phyloP scores from a whole-genome alignment of 2,113 vertebrate species.

The Microcebus lehilahytsara region DNA sequence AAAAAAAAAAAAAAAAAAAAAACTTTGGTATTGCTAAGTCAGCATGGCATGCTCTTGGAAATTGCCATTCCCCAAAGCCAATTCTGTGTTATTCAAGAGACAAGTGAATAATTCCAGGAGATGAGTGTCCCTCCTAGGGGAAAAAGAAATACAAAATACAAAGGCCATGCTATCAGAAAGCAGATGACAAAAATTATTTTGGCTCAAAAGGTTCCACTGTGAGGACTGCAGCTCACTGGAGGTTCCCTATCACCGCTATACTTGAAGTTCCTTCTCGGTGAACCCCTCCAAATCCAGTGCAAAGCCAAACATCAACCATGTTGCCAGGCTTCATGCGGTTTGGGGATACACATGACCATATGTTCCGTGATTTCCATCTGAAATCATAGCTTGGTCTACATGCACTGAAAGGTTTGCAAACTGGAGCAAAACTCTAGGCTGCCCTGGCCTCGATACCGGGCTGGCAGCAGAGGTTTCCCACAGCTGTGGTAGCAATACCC shows the following conservation, averaged over 20 bases:
- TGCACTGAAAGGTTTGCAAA: background rate
- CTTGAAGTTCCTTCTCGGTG: too few relatives aligned
- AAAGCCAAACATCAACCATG: background rate
- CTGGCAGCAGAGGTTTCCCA: background rate
- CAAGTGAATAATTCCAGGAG: background rate
- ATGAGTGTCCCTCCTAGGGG: background rate
- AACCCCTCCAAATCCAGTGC: background rate
- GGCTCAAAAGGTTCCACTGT: background rate
- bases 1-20: background rate
- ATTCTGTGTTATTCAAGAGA: background rate
- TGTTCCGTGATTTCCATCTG: background rate
- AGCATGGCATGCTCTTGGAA: background rate
- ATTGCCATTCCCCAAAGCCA: background rate
- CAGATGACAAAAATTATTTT: background rate
- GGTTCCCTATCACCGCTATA: accelerated
- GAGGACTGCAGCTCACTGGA: background rate
- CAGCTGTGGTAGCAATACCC: background rate
- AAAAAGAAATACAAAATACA: background rate
- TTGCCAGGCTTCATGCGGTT: background rate
- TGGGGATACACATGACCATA: background rate
- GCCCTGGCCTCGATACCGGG: background rate
- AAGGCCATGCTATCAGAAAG: background rate
- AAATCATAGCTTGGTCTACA: background rate
- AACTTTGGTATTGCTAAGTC: background rate
- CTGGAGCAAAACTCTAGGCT: conserved; percentile 24